Conservation (phyloP, 2,797 vertebrate genomes). For the Nyctalus aviator region DNA sequence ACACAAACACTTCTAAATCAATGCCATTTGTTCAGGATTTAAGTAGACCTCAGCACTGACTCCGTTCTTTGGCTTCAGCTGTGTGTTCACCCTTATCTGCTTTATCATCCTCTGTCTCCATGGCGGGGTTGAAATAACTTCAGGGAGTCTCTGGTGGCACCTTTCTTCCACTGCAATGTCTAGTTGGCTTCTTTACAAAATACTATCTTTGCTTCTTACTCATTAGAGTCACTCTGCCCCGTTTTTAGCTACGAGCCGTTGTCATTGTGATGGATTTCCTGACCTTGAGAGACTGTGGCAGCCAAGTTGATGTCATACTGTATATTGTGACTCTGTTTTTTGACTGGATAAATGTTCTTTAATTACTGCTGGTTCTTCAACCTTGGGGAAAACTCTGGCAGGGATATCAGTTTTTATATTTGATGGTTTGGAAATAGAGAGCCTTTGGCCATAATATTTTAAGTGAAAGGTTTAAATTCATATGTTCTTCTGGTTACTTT, state of each 20-base stretch:
- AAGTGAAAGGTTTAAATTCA: constrained; percentile 21
- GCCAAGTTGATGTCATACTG: constrained; percentile 67
- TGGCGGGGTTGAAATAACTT: background rate
- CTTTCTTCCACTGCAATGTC: background rate
- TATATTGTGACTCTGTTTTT: constrained; percentile 66
- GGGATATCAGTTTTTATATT: constrained; percentile 52
- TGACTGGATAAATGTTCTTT: constrained; percentile 70
- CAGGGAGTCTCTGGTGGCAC: background rate
- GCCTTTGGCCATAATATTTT: constrained; percentile 23
- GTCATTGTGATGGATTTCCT: constrained; percentile 72
- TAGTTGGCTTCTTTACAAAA: constrained; percentile 52
- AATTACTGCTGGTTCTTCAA: constrained; percentile 66
- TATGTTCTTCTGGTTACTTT: constrained; percentile 35
- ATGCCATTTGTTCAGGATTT: background rate
- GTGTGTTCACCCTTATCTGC: background rate
- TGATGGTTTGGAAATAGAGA: constrained; percentile 59
- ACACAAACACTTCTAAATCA: background rate
- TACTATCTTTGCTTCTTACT: constrained; percentile 38
- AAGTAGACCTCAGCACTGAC: background rate
- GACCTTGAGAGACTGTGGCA: constrained; percentile 66
- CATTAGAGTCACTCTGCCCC: constrained; percentile 11
- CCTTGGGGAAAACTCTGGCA: constrained; percentile 53
- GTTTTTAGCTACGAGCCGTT: constrained; percentile 48
- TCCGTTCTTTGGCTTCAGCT: background rate
- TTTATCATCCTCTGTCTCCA: background rate